Evolutionary conservation across 2,113 vertebrate genomes (phyloP).

Genomic region (Pongo abelii): DNA sequence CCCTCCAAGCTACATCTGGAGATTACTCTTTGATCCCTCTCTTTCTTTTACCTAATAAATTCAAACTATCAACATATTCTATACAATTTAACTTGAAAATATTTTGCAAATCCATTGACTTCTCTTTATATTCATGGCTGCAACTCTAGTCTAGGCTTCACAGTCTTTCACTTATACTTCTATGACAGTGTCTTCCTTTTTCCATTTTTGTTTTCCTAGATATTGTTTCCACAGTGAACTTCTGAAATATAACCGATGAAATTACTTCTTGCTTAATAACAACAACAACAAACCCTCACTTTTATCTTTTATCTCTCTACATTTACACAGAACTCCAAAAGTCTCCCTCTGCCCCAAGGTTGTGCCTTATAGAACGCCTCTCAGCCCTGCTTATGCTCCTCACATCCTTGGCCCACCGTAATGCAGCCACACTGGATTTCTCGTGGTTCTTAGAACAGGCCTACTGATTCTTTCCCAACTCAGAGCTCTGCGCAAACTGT

Average conservation of each 20-base stretch:
- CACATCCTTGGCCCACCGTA: not conserved
- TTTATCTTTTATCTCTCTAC: not conserved
- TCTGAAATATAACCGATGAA: not conserved
- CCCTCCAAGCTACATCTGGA: not conserved
- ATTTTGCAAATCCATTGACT: not conserved
- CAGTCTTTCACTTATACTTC: not conserved
- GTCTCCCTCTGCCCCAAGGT: not conserved
- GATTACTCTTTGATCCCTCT: not conserved
- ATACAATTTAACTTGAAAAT: not conserved
- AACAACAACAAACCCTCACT: not conserved
- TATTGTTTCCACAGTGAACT: not conserved
- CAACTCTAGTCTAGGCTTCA: not conserved
- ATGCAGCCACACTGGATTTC: not conserved
- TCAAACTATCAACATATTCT: not conserved
- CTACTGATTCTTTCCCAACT: not conserved
- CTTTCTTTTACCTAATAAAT: not conserved
- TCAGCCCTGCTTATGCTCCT: not conserved
- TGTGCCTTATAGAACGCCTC: not conserved
- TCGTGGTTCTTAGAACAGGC: too few species aligned
- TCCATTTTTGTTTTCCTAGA: not conserved
- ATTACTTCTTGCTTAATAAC: not conserved
- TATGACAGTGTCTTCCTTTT: not conserved
- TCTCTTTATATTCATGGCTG: not conserved
- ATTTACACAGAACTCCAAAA: not conserved
- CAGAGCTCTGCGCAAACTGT: not conserved